Conservation (phyloP, 2,797 vertebrate genomes). For the Brachymystax lenok region DNA sequence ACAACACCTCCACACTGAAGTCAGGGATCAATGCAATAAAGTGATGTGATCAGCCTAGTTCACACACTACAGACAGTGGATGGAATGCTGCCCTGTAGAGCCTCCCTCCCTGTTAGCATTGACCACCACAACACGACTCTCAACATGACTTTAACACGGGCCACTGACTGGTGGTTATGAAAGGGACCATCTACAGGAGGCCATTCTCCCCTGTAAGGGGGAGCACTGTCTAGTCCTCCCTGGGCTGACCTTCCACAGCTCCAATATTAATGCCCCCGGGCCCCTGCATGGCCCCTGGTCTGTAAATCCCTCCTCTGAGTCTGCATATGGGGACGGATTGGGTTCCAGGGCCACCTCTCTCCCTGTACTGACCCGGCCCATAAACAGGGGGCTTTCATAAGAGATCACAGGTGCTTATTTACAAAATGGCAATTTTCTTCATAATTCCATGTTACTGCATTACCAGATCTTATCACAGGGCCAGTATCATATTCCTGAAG, state of each 20-base stretch:
- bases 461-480: constrained; percentile 81
- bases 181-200: constrained; percentile 39
- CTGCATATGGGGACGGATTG: constrained; percentile 56
- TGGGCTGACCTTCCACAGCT: constrained; percentile 65
- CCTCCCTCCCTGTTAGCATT: neutral
- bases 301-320: constrained; percentile 25
- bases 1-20: constrained; percentile 19
- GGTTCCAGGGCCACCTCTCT: constrained; percentile 66
- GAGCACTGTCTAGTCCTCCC: constrained; percentile 60
- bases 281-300: constrained; percentile 21
- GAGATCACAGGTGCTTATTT: constrained; percentile 85
- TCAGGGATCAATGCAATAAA: constrained; percentile 35
- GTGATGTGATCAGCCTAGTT: constrained; percentile 38
- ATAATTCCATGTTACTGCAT: constrained; percentile 85
- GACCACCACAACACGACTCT: neutral
- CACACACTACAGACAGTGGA: constrained; percentile 9
- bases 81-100: constrained; percentile 13
- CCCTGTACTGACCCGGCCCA: constrained; percentile 69
- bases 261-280: constrained; percentile 65
- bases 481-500: constrained; percentile 81
- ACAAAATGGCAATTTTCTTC: constrained; percentile 84
- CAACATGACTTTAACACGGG: neutral
- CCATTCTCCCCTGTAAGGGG: constrained; percentile 51
- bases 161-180: constrained; percentile 56
- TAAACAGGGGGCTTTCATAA: constrained; percentile 77